These are phyloP conservation scores for Larimichthys crocea DNA, from an alignment of 2,113 vertebrate genomes.

Conservation along the genomic window DNA sequence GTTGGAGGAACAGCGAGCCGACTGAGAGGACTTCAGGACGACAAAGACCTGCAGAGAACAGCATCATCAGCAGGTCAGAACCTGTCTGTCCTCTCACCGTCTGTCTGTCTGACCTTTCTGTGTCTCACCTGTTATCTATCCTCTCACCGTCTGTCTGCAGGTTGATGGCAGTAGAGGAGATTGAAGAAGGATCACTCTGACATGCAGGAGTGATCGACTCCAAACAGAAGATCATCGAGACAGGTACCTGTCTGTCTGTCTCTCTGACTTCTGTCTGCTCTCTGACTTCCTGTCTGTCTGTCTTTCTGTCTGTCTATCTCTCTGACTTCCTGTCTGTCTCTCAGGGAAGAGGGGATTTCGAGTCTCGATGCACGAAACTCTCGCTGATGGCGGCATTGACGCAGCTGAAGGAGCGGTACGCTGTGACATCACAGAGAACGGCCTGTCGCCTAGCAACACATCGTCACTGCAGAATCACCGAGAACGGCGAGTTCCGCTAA, in stretches of 20 bases:
- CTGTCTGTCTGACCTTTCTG: too few relatives aligned
- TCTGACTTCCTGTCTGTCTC: not conserved
- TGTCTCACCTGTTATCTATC: not conserved
- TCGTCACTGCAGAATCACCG: conserved; percentile 99
- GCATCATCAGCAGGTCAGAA: conserved; percentile 96
- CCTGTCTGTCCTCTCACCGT: not conserved
- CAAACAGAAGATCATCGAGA: conserved; percentile 98
- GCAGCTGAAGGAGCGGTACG: conserved; percentile 98
- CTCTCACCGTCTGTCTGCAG: conserved; percentile 71
- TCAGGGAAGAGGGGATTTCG: conserved; percentile 94
- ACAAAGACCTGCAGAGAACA: conserved; percentile 99
- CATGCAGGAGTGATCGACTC: conserved; percentile 98
- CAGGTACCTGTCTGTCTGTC: conserved; percentile 85
- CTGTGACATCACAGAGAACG: conserved; percentile 94
- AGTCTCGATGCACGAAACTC: conserved; percentile 95
- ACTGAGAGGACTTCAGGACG: conserved; percentile 94
- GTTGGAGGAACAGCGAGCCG: conserved; percentile 95
- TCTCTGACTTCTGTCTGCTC: not conserved
- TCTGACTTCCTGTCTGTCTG: too few relatives aligned
- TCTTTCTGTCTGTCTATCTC: not conserved
- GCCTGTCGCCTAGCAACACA: conserved; percentile 98
- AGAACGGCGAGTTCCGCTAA: conserved; percentile 99
- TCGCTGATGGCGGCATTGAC: conserved; percentile 97
- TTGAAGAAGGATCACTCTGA: conserved; percentile 98
- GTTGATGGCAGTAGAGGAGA: conserved; percentile 96